Conservation (phyloP, 2,797 vertebrate species). For the Thripadectes ignobilis region DNA sequence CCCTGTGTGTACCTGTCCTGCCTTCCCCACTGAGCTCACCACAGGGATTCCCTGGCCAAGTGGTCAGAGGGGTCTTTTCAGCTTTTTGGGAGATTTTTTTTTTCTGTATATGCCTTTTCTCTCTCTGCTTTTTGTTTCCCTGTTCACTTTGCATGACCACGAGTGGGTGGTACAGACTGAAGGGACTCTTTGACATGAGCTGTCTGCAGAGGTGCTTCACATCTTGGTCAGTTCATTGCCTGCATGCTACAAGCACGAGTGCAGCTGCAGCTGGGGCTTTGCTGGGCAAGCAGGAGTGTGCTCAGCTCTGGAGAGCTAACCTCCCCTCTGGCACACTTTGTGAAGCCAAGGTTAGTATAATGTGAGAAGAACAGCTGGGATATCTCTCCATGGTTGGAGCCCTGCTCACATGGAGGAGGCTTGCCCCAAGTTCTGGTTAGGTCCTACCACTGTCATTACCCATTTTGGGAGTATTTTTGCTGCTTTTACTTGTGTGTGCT, state of each 20-base stretch:
- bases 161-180: not conserved
- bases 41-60: not conserved
- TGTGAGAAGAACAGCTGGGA: not conserved
- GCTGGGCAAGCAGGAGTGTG: not conserved
- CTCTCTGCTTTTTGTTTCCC: not conserved
- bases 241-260: not conserved
- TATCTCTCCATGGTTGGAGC: not conserved
- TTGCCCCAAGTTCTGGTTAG: not conserved
- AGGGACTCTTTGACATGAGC: not conserved
- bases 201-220: not conserved
- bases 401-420: not conserved
- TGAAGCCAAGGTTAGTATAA: not conserved
- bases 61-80: not conserved
- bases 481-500: not conserved
- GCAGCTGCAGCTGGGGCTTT: not conserved
- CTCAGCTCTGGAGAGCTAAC: not conserved
- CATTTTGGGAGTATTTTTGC: not conserved
- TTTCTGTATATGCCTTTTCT: not conserved
- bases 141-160: not conserved
- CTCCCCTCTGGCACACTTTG: not conserved
- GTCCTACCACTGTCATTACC: not conserved
- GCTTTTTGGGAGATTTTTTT: not conserved
- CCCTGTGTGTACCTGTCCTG: fast-evolving
- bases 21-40: not conserved
- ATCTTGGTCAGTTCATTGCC: not conserved